phyloP scores from a whole-genome alignment of 2,113 vertebrate species.

The Pavo muticus region DNA sequence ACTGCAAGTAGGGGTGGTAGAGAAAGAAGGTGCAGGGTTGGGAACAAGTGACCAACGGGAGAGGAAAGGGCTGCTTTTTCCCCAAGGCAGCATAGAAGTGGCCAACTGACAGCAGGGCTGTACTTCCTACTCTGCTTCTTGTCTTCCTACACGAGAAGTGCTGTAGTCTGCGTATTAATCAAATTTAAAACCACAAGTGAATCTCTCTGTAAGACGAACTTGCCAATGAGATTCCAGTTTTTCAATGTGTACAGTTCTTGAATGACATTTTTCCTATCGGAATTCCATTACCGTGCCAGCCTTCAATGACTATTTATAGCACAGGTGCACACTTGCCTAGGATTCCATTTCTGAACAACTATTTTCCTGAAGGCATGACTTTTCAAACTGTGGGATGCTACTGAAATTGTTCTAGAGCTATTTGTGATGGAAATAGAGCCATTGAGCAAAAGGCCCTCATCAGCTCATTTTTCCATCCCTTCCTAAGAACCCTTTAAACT shows the following conservation, averaged over 20 bases:
- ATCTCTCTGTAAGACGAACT: not conserved
- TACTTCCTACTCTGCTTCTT: not conserved
- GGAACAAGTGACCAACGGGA: not conserved
- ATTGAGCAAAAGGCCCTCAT: not conserved
- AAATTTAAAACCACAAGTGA: not conserved
- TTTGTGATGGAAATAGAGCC: not conserved
- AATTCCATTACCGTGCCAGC: not conserved
- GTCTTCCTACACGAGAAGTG: not conserved
- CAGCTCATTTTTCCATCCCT: not conserved
- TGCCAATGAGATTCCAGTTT: not conserved
- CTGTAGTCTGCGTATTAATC: not conserved
- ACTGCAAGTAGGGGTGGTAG: not conserved
- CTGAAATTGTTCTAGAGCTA: not conserved
- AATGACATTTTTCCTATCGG: not conserved
- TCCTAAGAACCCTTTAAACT: not conserved
- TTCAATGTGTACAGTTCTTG: not conserved
- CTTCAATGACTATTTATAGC: not conserved
- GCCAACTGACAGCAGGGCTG: not conserved
- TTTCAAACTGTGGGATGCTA: not conserved
- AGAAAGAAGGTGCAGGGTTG: not conserved
- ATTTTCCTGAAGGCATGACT: not conserved
- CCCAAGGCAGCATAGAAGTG: not conserved
- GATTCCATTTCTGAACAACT: not conserved
- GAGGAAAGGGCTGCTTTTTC: not conserved
- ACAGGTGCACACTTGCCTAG: accelerated